Base-by-base conservation (phyloP, 2,113 vertebrate species). In the Dendropsophus ebraccatus region DNA sequence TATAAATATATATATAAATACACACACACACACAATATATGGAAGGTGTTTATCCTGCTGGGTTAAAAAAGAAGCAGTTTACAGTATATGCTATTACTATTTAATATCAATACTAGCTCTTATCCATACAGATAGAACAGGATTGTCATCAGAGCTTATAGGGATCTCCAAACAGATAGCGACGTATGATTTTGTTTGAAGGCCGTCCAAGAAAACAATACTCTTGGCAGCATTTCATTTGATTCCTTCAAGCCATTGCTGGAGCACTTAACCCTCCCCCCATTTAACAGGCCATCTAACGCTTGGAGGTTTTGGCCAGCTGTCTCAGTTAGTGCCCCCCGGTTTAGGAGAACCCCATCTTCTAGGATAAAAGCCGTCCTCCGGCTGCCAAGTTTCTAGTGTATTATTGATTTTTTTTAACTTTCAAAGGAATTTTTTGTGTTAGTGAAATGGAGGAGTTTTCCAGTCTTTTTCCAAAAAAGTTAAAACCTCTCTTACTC, bases 171-270 rank as follows among this genome's bases (percentile, higher is more conserved):
- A 82, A 35, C 25, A 25, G 17, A 35, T 52, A 35, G 9, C 16
- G 10, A 35, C 41, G 8, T 21, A 25, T 49, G n/a, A 82, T 70
- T 82, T 32, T 69, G 41, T 82, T 49, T 82, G 62, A 82, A 69
- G 25, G n/a, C 60, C 28, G 21, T 52, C 45, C 80, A 82, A 82
- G 62, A 52, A 50, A 69, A 82, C 45, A 69, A 70, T 50, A 69
- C 45, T 45, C 80, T 50, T 52, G 62, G 62, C 62, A 70, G 58
- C 2, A n/a, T 23, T 69, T 69, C 28, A 67, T 69, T 50, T 50
- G 16, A 82, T 73, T 56, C 65, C 49, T 73, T 16, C 80, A 35
- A 70, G 47, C 58, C 81, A 83, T 73, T 83, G 81, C 72, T 82
- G 32, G 17, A 32, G 14, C 23, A 72, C 49, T 73, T 73, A 73